Evolutionary conservation across 2,888 invertebrate species (phyloP), one percentile per base, ranked within the genome.

Genomic region (Gastracanthus pulcherrimus): DNA sequence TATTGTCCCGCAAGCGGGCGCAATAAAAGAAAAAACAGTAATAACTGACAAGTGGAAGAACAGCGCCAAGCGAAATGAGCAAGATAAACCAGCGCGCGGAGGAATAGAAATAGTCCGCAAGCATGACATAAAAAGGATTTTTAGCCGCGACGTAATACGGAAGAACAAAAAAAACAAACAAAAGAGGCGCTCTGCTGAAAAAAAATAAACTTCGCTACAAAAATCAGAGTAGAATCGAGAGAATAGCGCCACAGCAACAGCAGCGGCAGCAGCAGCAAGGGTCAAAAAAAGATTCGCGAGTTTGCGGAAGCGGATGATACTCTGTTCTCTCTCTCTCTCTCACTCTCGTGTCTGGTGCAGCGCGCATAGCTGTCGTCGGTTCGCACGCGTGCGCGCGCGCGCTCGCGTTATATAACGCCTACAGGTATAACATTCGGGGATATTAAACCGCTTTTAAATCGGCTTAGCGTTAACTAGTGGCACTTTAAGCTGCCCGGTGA

Each of bases 391-490:
- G 26, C 31, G 58, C 5, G 31, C 34, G 41, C 16, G 26, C 41
- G 19, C 67, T 9, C 23, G 66, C 58, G 76, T 71, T 76, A 45
- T 81, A 78, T 67, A 79, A 64, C 74, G n/a, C 76, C 77, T 67
- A 64, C 80, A 87, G 88, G 88, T 90, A 89, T 89, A 90, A 89
- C 89, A 89, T 90, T 89, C 88, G 86, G 87, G n/a, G 90, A 91
- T 91, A 91, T 91, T 90, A 91, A 91, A 90, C 90, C 90, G 90
- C 89, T 90, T 91, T 91, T 91, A 91, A 91, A 91, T 91, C 91
- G 91, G 91, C 91, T 91, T 91, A 91, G 88, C 89, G 91, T 91
- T 91, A 91, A 91, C 91, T 91, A 91, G 90, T 90, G 91, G 91
- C 91, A 91, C 91, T 91, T 91, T 91, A 91, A 91, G 91, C 91